phyloP scores from a whole-genome alignment of 2,113 vertebrate species.

The Lophius piscatorius region DNA sequence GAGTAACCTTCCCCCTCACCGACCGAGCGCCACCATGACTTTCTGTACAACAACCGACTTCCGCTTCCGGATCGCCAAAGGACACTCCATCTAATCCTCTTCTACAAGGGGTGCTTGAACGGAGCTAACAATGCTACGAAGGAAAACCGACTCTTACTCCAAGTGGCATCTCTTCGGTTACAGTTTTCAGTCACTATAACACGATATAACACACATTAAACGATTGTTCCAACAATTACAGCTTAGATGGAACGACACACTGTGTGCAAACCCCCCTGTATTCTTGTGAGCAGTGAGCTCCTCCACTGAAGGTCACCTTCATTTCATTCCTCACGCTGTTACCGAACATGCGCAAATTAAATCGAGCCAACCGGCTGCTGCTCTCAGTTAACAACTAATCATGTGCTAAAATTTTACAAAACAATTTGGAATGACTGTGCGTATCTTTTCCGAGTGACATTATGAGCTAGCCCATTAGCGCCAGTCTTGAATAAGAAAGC shows the following conservation, averaged over 20 bases:
- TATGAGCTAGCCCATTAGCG: conserved; percentile 42
- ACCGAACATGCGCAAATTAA: conserved; percentile 69
- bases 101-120: background rate
- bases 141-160: too few relatives aligned
- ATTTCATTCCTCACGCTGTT: conserved; percentile 65
- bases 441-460: too few relatives aligned
- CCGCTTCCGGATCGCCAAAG: conserved; percentile 81
- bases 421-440: too few relatives aligned
- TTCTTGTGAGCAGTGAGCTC: conserved; percentile 41
- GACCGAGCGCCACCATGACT: conserved; percentile 71
- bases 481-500: too few relatives aligned
- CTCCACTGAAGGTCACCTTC: conserved; percentile 87
- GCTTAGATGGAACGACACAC: accelerated
- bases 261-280: conserved; percentile 14
- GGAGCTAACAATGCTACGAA: too few relatives aligned
- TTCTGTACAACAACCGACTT: conserved; percentile 61
- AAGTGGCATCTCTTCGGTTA: background rate
- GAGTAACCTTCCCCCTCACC: conserved; percentile 80
- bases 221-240: accelerated
- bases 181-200: background rate
- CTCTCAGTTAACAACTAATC: background rate
- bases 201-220: accelerated
- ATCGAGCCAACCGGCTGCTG: background rate
- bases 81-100: conserved; percentile 23
- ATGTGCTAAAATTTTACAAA: too few relatives aligned